Percentiles rank a stretch among this genome's conserved stretches.
Evolutionary conservation across 1,140 invertebrate genomes (phyloP).

Genomic region (Drosophila simulans): DNA sequence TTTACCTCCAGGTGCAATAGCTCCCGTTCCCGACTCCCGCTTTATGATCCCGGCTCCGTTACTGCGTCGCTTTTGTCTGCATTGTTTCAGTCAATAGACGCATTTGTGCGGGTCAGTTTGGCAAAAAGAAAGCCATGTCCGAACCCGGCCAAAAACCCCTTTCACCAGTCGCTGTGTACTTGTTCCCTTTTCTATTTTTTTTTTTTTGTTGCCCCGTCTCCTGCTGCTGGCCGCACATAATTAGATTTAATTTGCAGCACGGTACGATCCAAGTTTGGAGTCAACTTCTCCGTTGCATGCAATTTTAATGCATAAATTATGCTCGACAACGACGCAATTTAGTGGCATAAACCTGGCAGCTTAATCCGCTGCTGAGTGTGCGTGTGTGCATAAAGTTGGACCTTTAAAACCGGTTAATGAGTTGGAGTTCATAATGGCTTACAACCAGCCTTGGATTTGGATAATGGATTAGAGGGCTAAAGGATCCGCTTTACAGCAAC

Average conservation of each 20-base stretch:
- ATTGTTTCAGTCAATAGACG: slow-evolving; percentile 80
- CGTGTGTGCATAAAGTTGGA: slow-evolving; percentile 22
- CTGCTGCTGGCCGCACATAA: slow-evolving; percentile 58
- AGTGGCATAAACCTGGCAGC: slow-evolving; percentile 23
- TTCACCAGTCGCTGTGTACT: background rate
- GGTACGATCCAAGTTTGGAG: slow-evolving; percentile 4
- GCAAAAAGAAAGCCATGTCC: slow-evolving; percentile 58
- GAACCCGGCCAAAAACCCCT: slow-evolving; percentile 3
- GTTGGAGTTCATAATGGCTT: slow-evolving; percentile 10
- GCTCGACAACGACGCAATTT: slow-evolving; percentile 53
- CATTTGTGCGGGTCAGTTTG: slow-evolving; percentile 80
- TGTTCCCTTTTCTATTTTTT: background rate
- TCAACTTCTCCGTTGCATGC: slow-evolving; percentile 30
- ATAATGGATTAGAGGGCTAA: background rate
- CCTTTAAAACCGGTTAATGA: slow-evolving; percentile 31
- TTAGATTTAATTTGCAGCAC: slow-evolving; percentile 73
- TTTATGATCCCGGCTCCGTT: slow-evolving; percentile 16
- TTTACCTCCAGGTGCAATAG: slow-evolving; percentile 9
- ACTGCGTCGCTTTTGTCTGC: slow-evolving; percentile 63
- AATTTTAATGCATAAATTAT: slow-evolving; percentile 59
- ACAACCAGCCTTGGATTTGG: background rate
- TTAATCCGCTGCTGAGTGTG: slow-evolving; percentile 19
- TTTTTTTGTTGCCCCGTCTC: slow-evolving; percentile 5
- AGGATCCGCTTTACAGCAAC: background rate
- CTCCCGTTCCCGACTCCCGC: background rate